These are phyloP conservation scores for Iselma pallidipennis DNA, from an alignment of 2,888 invertebrate genomes.

Conservation along the genomic window DNA sequence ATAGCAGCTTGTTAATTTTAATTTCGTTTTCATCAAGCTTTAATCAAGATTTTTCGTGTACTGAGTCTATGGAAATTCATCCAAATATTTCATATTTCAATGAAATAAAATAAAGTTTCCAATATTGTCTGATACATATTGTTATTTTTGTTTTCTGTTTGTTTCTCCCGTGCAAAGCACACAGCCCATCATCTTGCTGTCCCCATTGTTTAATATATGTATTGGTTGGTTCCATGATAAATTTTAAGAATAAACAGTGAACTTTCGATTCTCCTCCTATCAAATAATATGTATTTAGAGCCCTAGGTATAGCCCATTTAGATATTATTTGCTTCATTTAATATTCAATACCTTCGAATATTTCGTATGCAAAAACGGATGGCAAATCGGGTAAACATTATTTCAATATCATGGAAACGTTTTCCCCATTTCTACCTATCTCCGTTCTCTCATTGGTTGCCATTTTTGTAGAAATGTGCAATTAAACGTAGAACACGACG, in stretches of 20 bases:
- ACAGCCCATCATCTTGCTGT: neutral
- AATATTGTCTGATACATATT: no score
- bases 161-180: no score
- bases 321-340: constrained; percentile 1
- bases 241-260: neutral
- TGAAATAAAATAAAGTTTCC: no score
- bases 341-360: neutral
- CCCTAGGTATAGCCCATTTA: neutral
- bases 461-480: constrained; percentile 7
- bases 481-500: constrained; percentile 13
- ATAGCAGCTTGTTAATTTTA: no score
- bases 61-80: no score
- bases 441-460: neutral
- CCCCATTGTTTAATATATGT: no score
- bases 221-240: no score
- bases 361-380: neutral
- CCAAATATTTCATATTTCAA: no score
- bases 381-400: neutral
- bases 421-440: neutral
- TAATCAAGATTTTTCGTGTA: no score
- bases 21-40: no score
- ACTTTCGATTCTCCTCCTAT: neutral
- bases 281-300: neutral
- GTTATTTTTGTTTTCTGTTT: no score
- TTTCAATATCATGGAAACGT: neutral